Evolutionary conservation across 2,888 invertebrate species (phyloP).

Genomic region (Nephrotoma flavescens): DNA sequence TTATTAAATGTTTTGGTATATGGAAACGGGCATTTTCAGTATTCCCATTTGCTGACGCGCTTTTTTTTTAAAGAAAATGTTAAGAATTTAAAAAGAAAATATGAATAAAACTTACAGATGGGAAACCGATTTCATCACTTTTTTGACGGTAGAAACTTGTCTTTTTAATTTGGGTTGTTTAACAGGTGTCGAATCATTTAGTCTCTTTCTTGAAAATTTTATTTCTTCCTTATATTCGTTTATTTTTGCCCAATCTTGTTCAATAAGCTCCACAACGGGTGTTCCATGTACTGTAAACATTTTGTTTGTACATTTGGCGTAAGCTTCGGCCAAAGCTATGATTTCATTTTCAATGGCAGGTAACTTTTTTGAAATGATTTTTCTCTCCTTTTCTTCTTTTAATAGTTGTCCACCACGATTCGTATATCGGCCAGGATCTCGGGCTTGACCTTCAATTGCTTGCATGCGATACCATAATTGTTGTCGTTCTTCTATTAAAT

Average conservation of each 20-base stretch:
- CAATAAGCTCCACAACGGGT: constrained; percentile 44
- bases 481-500: constrained; percentile 49
- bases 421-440: constrained; percentile 66
- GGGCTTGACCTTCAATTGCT: constrained; percentile 57
- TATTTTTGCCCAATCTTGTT: constrained; percentile 40
- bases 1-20: not conserved
- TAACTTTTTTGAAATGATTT: constrained; percentile 50
- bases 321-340: constrained; percentile 37
- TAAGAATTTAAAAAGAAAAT: not conserved
- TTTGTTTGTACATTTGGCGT: constrained; percentile 36
- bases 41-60: not conserved
- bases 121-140: not conserved
- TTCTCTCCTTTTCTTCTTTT: constrained; percentile 77
- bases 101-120: not conserved
- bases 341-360: constrained; percentile 60
- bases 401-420: constrained; percentile 79
- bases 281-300: constrained; percentile 48
- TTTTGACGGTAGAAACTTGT: not conserved
- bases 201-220: constrained; percentile 18
- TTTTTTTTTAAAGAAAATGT: not conserved
- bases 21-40: not conserved
- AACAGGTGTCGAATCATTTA: constrained; percentile 7
- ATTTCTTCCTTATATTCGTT: constrained; percentile 32
- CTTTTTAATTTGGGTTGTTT: not conserved
- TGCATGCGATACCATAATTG: constrained; percentile 60